phyloP scores from a whole-genome alignment of 2,797 vertebrate species.

The Aselliscus stoliczkanus region DNA sequence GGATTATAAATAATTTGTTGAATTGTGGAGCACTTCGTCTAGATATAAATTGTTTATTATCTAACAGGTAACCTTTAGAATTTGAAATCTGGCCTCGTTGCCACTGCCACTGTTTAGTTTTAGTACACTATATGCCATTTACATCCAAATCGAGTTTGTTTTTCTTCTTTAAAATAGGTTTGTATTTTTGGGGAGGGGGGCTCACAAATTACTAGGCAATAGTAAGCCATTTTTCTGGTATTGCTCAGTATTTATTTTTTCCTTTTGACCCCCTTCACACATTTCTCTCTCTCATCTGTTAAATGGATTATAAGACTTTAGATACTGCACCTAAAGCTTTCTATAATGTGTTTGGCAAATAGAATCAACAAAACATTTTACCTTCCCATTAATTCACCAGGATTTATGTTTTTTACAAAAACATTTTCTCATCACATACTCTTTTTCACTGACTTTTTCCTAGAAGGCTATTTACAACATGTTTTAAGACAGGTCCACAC shows the following conservation, averaged over 20 bases:
- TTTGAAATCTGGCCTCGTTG: background rate
- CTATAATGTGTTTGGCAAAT: background rate
- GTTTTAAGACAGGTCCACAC: background rate
- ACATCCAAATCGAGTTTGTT: background rate
- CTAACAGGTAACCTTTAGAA: background rate
- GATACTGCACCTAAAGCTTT: background rate
- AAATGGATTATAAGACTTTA: background rate
- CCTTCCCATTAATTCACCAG: background rate
- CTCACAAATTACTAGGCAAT: background rate
- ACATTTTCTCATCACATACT: background rate
- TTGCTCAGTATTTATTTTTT: background rate
- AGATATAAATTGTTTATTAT: background rate
- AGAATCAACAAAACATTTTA: background rate
- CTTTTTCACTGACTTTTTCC: background rate
- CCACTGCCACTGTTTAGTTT: background rate
- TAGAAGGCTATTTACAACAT: background rate
- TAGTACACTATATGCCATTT: background rate
- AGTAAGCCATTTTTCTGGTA: background rate
- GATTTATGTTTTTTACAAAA: background rate
- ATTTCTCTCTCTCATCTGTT: background rate
- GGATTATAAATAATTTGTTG: background rate
- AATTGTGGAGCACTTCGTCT: background rate
- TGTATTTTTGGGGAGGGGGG: background rate
- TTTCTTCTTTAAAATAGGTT: conserved; percentile 9
- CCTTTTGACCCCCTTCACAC: background rate